phyloP scores from a whole-genome alignment of 2,888 invertebrate genomes.

The Panopea generosa region DNA sequence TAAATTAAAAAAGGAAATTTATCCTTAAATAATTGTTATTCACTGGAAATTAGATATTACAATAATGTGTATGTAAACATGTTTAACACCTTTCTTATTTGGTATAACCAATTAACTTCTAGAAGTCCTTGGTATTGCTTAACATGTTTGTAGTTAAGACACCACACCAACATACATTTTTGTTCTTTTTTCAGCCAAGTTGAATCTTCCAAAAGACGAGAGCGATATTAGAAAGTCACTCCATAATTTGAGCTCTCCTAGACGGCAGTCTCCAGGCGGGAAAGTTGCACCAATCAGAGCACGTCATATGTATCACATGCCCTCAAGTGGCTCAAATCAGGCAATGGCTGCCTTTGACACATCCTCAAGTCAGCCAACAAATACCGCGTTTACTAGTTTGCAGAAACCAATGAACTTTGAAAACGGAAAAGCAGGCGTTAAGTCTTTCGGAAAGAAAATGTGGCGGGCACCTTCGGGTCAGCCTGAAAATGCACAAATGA shows the following conservation, averaged over 20 bases:
- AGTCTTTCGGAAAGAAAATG: constrained; percentile 65
- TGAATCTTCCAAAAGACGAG: constrained; percentile 45
- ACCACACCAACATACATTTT: too few relatives aligned
- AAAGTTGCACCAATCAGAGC: constrained; percentile 67
- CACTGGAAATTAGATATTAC: too few relatives aligned
- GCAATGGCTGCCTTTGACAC: constrained; percentile 37
- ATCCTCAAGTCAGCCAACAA: constrained; percentile 40
- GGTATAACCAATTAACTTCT: too few relatives aligned
- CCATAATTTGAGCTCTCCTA: constrained; percentile 60
- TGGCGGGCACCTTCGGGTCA: constrained; percentile 68
- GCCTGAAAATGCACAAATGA: constrained; percentile 63
- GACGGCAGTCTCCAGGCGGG: constrained; percentile 46
- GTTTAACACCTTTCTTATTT: too few relatives aligned
- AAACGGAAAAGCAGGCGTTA: constrained; percentile 18
- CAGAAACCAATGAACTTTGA: constrained; percentile 2
- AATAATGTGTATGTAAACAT: too few relatives aligned
- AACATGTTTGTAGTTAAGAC: too few relatives aligned
- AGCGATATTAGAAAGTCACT: constrained; percentile 66
- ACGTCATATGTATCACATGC: constrained; percentile 57
- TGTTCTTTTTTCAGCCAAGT: too few relatives aligned
- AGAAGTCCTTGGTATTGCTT: too few relatives aligned
- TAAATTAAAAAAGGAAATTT: too few relatives aligned
- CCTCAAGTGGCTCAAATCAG: constrained; percentile 33
- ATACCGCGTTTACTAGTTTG: constrained; percentile 15
- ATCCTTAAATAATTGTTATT: too few relatives aligned